Evolutionary conservation across 2,888 invertebrate genomes (phyloP).

Genomic region (Agrotis segetum): DNA sequence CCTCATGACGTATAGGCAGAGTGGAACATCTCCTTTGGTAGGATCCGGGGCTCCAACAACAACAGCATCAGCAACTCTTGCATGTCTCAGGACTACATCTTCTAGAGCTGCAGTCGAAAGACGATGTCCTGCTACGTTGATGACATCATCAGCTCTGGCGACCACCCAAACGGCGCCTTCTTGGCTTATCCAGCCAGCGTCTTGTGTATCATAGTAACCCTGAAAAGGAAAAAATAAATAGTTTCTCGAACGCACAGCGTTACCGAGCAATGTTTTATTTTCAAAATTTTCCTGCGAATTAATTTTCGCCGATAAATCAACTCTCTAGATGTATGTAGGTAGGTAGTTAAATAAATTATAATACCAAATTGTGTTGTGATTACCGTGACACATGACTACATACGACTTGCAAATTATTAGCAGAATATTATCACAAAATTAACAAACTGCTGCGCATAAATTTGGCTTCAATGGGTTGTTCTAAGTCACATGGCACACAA

Average conservation of each 20-base stretch:
- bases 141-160: conserved; percentile 98
- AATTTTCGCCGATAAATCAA: background rate
- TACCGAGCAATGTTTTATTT: background rate
- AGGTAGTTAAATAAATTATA: conserved; percentile 13
- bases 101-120: conserved; percentile 97
- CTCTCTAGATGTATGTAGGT: background rate
- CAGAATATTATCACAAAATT: background rate
- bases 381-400: background rate
- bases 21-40: conserved; percentile 97
- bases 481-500: no score
- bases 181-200: conserved; percentile 96
- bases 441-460: conserved; percentile 1
- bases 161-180: conserved; percentile 97
- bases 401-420: background rate
- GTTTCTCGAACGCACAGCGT: no score
- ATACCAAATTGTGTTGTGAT: conserved; percentile 5
- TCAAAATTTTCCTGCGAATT: background rate
- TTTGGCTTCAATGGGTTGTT: no score
- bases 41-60: conserved; percentile 97
- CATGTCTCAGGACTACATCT: conserved; percentile 97
- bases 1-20: conserved; percentile 96
- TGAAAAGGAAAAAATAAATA: conserved; percentile 70
- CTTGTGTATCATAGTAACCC: conserved; percentile 99
- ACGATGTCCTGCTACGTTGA: conserved; percentile 98
- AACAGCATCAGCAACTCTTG: conserved; percentile 96